phyloP scores from a whole-genome alignment of 2,113 vertebrate species.

The Ptilorrhoa leucosticta region DNA sequence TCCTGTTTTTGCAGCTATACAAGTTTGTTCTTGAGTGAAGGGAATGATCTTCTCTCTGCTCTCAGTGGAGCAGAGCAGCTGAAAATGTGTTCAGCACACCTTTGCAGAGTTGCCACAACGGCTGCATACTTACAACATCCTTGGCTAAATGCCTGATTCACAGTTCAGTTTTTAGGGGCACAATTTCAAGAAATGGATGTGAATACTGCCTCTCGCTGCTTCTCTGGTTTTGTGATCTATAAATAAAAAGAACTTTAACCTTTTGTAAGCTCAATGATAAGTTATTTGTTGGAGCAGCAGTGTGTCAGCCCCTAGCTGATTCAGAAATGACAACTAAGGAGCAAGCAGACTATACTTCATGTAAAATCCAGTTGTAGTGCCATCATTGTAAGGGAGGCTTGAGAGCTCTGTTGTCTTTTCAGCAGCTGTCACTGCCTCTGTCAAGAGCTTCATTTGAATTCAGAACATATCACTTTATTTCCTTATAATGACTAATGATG shows the following conservation, averaged over 20 bases:
- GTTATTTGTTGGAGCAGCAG: conserved; percentile 33
- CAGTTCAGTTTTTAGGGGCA: neutral
- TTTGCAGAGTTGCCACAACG: neutral
- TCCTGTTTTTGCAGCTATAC: neutral
- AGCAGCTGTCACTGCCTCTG: conserved; percentile 8
- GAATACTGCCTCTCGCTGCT: neutral
- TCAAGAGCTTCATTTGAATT: conserved; percentile 25
- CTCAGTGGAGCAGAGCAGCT: neutral
- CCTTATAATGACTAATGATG: conserved; percentile 50
- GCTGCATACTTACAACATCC: neutral
- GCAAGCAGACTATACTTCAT: neutral
- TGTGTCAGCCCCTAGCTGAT: neutral
- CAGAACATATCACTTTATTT: conserved; percentile 40
- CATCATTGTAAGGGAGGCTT: neutral
- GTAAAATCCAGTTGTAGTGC: conserved; percentile 14
- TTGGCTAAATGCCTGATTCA: neutral
- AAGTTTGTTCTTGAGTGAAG: neutral
- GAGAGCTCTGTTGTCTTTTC: conserved; percentile 44
- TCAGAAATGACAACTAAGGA: conserved; percentile 39
- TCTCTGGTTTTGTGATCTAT: conserved; percentile 2
- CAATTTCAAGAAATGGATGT: neutral
- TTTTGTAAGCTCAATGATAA: conserved; percentile 29
- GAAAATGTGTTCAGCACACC: neutral
- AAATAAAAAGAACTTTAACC: conserved; percentile 44
- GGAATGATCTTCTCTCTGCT: neutral